Base-by-base conservation (phyloP, 2,888 invertebrate genomes). In the Sylvicola cinctus region DNA sequence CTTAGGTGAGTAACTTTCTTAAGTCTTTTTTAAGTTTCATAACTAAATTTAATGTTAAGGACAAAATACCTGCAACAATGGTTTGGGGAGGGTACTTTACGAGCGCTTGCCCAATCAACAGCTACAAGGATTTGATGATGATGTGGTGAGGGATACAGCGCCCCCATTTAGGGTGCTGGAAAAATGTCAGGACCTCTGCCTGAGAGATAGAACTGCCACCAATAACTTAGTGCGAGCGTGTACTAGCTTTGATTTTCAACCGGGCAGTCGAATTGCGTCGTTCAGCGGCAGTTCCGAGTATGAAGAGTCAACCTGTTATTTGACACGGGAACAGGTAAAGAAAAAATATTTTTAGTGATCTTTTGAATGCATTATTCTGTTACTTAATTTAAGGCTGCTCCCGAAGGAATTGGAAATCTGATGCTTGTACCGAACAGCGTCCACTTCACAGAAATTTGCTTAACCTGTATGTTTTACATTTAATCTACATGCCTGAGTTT, bases 21-120 rank as follows among this genome's bases (percentile, higher is more conserved):
- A 32, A 3, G 25, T 7, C 13, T n/a, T 20, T 32, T 8, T 32
- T 23, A 16, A 11, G 3, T 25, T n/a, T 8, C 14, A 4, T 4
- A 3, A 32, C 8, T 5, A 31, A 20, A n/a, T 31, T 6, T 31
- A 31, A 28, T 12, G 17, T 16, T 29, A 40, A 57, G 57, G 54
- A 49, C 87, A 87, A 71, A 85, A 83, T 42, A 81, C 83, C 38
- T 88, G 88, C 57, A 87, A 87, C 52, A 79, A 84, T 52, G 87
- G 87, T 36, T 69, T 80, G 52, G 88, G 88, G 28, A 68, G 83
- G 50, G 74, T 87, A 25, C 77, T 84, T 60, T 88, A 85, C 51
- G 87, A 88, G 59, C 66, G 85, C 48, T 58, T 88, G 46, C 84
- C 87, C 27, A 85, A 87, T 54, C 81, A 84, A 48, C 85, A 87